Base-by-base conservation (phyloP, 30 jellyfish, hydroid and myxozoan species). In the Hydra vulgaris region DNA sequence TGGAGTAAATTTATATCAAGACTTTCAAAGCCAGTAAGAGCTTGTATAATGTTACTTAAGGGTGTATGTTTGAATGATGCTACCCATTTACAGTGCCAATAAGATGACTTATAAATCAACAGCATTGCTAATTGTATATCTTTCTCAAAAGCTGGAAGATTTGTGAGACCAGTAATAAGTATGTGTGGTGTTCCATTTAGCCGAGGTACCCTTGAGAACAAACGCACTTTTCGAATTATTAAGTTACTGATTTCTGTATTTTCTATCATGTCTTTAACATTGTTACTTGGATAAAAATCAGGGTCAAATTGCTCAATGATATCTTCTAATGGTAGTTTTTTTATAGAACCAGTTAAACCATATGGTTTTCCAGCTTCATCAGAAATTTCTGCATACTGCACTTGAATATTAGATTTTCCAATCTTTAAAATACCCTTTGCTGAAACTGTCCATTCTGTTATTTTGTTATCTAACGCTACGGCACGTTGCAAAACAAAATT, bases 111-210 rank as follows among this genome's bases (percentile, higher is more conserved):
- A 21, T 73, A 75, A 25, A 94, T 66, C 55, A 94, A 79, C 53
- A 94, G 74, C 77, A 94, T 4, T 23, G 97, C 96, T 17, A 94
- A 79, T 68, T 89, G 95, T 4, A 85, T 77, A 52, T 82, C 83
- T 66, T 88, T 88, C 73, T 94, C 99, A 95, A 95, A 94, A 23
- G 84, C 96, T 4, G 99, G 96, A 15, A 94, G 82, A 80, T 84
- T 71, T 17, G 99, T 84, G 66, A 78, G 68, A 24, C 96, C 99
- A 18, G 96, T 94, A 18, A 94, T 74, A 4, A 94, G 84, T 70
- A 94, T 68, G 81, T 94, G 99, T 8, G 96, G 95, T 26, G 96
- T 88, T n/a, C 87, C 87, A 80, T 88, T 84, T 55, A 85, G 77
- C 61, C 88, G 27, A 53, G 95, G 85, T 71, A 94, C 89, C 21